Evolutionary conservation across 2,797 vertebrate genomes (phyloP), one percentile per base, ranked within the genome.

Genomic region (Cephalopachus bancanus): DNA sequence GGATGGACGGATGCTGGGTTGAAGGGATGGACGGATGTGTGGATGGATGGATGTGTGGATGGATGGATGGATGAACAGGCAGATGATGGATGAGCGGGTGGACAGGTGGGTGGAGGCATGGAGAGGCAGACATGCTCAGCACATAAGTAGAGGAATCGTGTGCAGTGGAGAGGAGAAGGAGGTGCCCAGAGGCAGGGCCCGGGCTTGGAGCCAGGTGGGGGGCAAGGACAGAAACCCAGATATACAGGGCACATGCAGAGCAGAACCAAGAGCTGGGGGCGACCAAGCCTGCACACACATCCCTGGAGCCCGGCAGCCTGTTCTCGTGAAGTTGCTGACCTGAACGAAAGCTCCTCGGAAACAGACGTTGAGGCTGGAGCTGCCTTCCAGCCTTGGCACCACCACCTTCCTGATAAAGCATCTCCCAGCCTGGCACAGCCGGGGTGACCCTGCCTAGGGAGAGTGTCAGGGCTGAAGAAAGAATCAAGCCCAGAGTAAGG

Each of bases 341-440:
- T 10, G 49, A 30, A 44, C 6, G 62, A 74, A 55, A 51, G 14
- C 44, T 49, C 59, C 1, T 22, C 55, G 20, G 65, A 86, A 85
- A 37, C 0, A 76, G 89, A 84, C 53, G 15, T 0, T 1, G 28
- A 60, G 37, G n/a, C 8, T 7, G 49, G 57, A 86, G 69, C 16
- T 5, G 37, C 75, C 75, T 72, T 87, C 72, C 84, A 59, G 60
- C 33, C 51, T 15, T 1, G 8, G 74, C 55, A 17, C 62, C 0
- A 0, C 49, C 10, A 1, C 33, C 7, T 8, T 24, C 55, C 84
- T 0, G 0, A 1, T 3, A 4, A 11, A 26, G n/a, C 5, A 5
- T n/a, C 57, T 65, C 49, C 7, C 24, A 10, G 57, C 44, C 78
- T 57, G 22, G 4, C 12, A 44, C 33, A 3, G 2, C 76, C 92